Conservation (phyloP, 2,888 invertebrate genomes). For the Folsomia candida region DNA sequence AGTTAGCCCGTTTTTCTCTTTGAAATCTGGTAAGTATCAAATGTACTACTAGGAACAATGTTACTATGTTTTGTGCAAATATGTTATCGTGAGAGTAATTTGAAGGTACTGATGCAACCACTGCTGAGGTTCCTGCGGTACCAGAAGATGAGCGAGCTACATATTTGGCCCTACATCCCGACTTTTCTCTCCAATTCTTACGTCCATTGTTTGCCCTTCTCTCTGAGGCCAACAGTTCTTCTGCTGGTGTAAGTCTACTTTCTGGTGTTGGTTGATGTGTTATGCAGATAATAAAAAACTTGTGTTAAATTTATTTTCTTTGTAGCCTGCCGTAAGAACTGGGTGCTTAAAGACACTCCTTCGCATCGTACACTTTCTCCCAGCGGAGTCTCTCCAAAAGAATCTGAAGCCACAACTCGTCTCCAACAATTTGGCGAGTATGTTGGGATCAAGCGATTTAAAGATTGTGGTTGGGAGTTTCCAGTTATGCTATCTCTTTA, state of each 20-base stretch:
- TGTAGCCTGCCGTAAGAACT: conserved; percentile 92
- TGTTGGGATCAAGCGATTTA: conserved; percentile 95
- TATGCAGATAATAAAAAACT: too few species aligned
- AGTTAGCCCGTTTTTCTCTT: conserved; percentile 52
- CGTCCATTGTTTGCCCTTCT: conserved; percentile 88
- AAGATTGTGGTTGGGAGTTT: conserved; percentile 94
- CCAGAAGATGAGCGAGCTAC: conserved; percentile 65
- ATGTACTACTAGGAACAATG: too few species aligned
- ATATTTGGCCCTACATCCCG: conserved; percentile 68
- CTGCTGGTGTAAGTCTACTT: too few species aligned
- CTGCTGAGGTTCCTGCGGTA: background rate
- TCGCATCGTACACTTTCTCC: conserved; percentile 93
- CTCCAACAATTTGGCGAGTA: conserved; percentile 95
- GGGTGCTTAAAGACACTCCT: conserved; percentile 93
- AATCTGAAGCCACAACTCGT: conserved; percentile 70
- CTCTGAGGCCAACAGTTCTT: conserved; percentile 97
- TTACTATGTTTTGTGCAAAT: too few species aligned
- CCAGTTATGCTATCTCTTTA: conserved; percentile 94
- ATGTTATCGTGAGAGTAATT: background rate
- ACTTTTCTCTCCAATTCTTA: conserved; percentile 66
- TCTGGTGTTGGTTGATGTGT: too few species aligned
- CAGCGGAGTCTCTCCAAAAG: conserved; percentile 76
- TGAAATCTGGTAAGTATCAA: conserved; percentile 21
- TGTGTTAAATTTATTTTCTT: too few species aligned
- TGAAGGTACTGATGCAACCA: background rate